Evolutionary conservation across 1,140 invertebrate genomes (phyloP), one percentile per base, ranked within the genome.

Genomic region (Caerostris extrusa): DNA sequence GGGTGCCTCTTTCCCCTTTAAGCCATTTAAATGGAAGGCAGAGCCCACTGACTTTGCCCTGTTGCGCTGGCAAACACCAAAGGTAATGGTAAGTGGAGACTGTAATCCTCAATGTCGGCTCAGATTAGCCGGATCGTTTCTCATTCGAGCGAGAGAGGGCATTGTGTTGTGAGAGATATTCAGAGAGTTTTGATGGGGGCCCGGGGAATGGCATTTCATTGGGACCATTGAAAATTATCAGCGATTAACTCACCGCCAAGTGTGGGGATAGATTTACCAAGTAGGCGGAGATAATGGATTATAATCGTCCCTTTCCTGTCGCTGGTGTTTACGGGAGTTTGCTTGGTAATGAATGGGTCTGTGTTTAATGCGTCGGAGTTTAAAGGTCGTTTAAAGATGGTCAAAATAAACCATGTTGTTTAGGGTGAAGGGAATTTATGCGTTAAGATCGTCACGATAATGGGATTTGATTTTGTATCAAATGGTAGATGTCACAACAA

Each of bases 91-190:
- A 88, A 17, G 10, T 10, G 55, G 55, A 57, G 19, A 77, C 64
- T 90, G 88, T 90, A 90, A 90, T 90, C 67, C 88, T 64, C 12
- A 34, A n/a, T 90, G 88, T 90, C 88, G 64, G 88, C 88, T 77
- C 19, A 90, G 88, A 90, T 90, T 90, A 90, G 17, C 64, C 7
- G 12, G 67, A 4, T 90, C 88, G 88, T 90, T 90, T 71, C 88
- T 90, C 88, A 90, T 71, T 90, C 53, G 17, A 34, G 53, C 82
- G 34, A 85, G 34, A 60, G 14, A 77, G 34, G 69, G 10, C 50
- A 57, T 69, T 57, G 60, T 57, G n/a, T 14, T 14, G 17, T 81
- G 82, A 10, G 82, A 85, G 82, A 85, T 85, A 85, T 85, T 58
- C 82, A 2, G 5, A 17, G 12, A 58, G 82, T 81, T 81, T 81